A percentile compares a stretch with the other conserved stretches of the same genome.
Evolutionary conservation across 2,797 vertebrate species (phyloP).

Genomic region (Alfaro cultratus): DNA sequence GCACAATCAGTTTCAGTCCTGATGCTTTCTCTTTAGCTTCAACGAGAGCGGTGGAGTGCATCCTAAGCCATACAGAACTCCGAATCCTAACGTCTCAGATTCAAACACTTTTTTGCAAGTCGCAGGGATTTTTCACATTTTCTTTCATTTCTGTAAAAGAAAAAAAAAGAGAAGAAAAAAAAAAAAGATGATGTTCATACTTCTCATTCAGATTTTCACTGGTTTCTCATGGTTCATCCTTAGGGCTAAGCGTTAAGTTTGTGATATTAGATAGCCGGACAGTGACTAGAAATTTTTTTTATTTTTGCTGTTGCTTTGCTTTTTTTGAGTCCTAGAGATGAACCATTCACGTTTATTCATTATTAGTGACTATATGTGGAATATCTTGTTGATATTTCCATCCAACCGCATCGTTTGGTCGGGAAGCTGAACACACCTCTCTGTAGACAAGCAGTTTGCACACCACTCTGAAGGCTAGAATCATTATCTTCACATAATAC

Average conservation of each 20-base stretch:
- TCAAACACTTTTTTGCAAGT: constrained; percentile 49
- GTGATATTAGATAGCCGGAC: constrained; percentile 63
- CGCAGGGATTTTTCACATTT: constrained; percentile 70
- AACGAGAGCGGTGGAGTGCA: background rate
- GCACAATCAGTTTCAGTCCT: constrained; percentile 1
- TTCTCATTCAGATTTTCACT: constrained; percentile 53
- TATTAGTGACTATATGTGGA: constrained; percentile 30
- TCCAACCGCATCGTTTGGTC: constrained; percentile 46
- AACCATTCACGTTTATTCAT: constrained; percentile 67
- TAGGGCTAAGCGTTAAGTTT: constrained; percentile 57
- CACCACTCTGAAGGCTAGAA: constrained; percentile 55
- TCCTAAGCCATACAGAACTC: constrained; percentile 10
- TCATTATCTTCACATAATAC: constrained; percentile 70
- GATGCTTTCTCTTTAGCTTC: background rate
- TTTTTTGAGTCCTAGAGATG: constrained; percentile 65
- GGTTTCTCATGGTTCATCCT: constrained; percentile 59
- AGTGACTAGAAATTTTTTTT: constrained; percentile 56
- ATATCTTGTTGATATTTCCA: constrained; percentile 25
- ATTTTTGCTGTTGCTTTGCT: constrained; percentile 47
- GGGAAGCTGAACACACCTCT: constrained; percentile 57
- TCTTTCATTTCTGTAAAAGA: constrained; percentile 42
- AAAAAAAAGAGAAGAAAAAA: background rate
- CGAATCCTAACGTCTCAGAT: constrained; percentile 51
- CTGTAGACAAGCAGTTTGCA: constrained; percentile 69
- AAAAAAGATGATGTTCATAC: constrained; percentile 41